Percentiles rank a stretch among this genome's conserved stretches.
Conservation (phyloP, 2,888 invertebrate species). For the Aporophyla lueneburgensis region DNA sequence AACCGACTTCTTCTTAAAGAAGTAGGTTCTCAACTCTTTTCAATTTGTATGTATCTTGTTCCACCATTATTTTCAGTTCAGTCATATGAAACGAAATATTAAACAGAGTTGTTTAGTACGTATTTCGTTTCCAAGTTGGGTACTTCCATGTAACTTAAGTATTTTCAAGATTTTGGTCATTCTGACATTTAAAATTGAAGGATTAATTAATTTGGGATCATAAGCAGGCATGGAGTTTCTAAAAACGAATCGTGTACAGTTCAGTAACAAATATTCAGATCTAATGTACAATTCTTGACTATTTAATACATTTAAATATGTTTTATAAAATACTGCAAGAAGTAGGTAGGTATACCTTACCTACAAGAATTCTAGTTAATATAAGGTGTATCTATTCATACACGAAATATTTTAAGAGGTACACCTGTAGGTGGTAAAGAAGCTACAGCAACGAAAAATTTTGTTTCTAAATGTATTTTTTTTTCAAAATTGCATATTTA, state of each 20-base stretch:
- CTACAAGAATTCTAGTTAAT: constrained; percentile 39
- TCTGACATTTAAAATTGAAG: neutral
- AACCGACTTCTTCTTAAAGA: neutral
- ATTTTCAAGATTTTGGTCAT: neutral
- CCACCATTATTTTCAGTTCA: neutral
- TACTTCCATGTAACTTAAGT: neutral
- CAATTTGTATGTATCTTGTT: neutral
- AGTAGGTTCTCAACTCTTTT: neutral
- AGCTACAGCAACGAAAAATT: too few species aligned
- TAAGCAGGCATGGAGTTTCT: neutral
- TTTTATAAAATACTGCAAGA: constrained; percentile 42
- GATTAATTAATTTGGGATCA: neutral
- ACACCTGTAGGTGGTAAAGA: too few species aligned
- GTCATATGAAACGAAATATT: neutral
- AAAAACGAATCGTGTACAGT: constrained; percentile 18
- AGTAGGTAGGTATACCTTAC: constrained; percentile 3
- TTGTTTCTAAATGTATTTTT: too few species aligned
- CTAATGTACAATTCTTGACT: constrained; percentile 31
- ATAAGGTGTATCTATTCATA: too few species aligned
- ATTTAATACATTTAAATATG: constrained; percentile 15
- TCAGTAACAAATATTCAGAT: constrained; percentile 32
- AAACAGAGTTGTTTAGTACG: neutral
- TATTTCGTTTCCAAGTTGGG: neutral
- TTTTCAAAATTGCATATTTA: too few species aligned
- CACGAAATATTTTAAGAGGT: too few species aligned